Conservation (phyloP, 1,140 invertebrate species). For the Vanessa tameamea region DNA sequence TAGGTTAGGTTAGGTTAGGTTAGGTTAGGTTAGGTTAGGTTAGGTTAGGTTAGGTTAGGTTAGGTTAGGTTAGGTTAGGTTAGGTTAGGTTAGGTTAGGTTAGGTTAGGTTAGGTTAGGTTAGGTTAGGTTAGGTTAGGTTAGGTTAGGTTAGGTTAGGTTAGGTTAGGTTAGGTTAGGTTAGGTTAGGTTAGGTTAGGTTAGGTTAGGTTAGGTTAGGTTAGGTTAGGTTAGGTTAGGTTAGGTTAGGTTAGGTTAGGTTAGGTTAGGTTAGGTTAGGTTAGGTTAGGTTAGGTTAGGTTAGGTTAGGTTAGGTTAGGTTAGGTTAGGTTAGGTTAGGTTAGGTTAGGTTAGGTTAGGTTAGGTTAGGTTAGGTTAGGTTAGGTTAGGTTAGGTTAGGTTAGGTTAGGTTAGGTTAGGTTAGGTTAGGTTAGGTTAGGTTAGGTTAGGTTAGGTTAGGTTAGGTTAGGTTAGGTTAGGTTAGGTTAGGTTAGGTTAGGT, state of each 20-base stretch:
- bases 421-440: constrained; percentile 19
- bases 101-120: constrained; percentile 13
- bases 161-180: constrained; percentile 12
- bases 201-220: constrained; percentile 37
- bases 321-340: constrained; percentile 20
- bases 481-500: constrained; percentile 19
- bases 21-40: constrained; percentile 18
- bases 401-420: constrained; percentile 19
- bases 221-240: constrained; percentile 27
- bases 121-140: constrained; percentile 13
- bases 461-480: constrained; percentile 15
- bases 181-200: constrained; percentile 8
- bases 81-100: constrained; percentile 13
- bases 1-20: constrained; percentile 20
- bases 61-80: constrained; percentile 13
- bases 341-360: constrained; percentile 20
- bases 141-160: constrained; percentile 13
- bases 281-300: constrained; percentile 19
- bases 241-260: constrained; percentile 24
- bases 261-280: constrained; percentile 22
- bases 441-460: constrained; percentile 20
- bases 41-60: constrained; percentile 13
- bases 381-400: constrained; percentile 20
- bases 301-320: constrained; percentile 20
- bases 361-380: constrained; percentile 20